Conservation (phyloP, 1,140 invertebrate genomes). For the Atta colombica region DNA sequence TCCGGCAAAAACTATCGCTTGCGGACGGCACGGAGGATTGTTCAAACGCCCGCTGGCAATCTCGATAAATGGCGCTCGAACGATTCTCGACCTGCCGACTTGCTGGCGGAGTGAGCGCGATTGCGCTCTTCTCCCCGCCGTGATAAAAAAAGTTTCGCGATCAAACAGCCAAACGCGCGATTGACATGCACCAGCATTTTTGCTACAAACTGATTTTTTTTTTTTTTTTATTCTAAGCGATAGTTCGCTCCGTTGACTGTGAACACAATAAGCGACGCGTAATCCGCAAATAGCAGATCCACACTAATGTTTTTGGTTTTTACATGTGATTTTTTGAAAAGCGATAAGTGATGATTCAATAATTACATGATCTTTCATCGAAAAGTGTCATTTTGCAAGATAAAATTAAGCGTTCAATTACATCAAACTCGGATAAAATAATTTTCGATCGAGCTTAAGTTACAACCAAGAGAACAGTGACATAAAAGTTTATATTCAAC, state of each 20-base stretch:
- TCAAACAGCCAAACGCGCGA: conserved; percentile 65
- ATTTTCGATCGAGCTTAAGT: neutral
- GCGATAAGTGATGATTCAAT: neutral
- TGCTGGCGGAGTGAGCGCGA: conserved; percentile 15
- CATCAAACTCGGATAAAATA: neutral
- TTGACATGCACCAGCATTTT: conserved; percentile 58
- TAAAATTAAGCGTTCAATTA: neutral
- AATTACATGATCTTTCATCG: conserved; percentile 20
- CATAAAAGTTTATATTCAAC: neutral
- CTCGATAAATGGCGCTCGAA: conserved; percentile 74
- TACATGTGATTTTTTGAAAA: conserved; percentile 4
- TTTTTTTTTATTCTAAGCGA: conserved; percentile 50
- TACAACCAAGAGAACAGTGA: neutral
- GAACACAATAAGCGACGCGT: conserved; percentile 44
- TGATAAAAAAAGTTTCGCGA: conserved; percentile 40
- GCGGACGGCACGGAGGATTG: conserved; percentile 61
- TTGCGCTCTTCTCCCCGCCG: conserved; percentile 21
- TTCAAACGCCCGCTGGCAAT: conserved; percentile 73
- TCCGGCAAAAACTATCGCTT: conserved; percentile 67
- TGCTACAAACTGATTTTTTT: conserved; percentile 43
- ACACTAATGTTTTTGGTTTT: conserved; percentile 29
- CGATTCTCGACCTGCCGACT: conserved; percentile 72
- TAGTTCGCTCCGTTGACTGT: conserved; percentile 39
- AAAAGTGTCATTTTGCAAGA: neutral
- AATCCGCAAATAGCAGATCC: conserved; percentile 28